Evolutionary conservation across 2,797 vertebrate species (phyloP).

Genomic region (Onychomys arenicola): DNA sequence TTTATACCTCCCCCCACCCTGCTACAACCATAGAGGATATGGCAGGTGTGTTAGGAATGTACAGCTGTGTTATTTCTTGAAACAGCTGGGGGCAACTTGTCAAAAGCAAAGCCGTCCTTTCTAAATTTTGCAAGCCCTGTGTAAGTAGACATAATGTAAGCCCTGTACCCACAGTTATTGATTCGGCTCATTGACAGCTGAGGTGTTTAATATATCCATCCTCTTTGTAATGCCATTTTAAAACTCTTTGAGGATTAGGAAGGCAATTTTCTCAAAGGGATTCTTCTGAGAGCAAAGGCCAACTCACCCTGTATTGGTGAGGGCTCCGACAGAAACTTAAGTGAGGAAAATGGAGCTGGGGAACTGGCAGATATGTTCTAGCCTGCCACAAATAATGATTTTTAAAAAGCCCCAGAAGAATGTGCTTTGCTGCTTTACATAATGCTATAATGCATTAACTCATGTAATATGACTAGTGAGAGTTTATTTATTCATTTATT

Average conservation of each 20-base stretch:
- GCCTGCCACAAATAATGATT: slow-evolving; percentile 79
- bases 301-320: slow-evolving; percentile 28
- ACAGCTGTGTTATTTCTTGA: slow-evolving; percentile 69
- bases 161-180: slow-evolving; percentile 69
- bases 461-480: slow-evolving; percentile 70
- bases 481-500: slow-evolving; percentile 82
- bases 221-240: slow-evolving; percentile 31
- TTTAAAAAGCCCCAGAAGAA: slow-evolving; percentile 78
- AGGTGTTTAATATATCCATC: slow-evolving; percentile 67
- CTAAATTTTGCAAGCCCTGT: slow-evolving; percentile 72
- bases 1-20: accelerated
- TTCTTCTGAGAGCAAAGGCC: slow-evolving; percentile 72
- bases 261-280: slow-evolving; percentile 67
- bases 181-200: slow-evolving; percentile 75
- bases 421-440: slow-evolving; percentile 74
- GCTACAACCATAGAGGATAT: background rate
- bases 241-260: slow-evolving; percentile 69
- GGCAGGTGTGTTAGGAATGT: background rate
- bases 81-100: slow-evolving; percentile 73
- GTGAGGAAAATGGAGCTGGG: slow-evolving; percentile 53
- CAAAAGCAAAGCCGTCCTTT: slow-evolving; percentile 72
- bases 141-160: slow-evolving; percentile 74
- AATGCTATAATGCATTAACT: slow-evolving; percentile 73
- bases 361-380: slow-evolving; percentile 63
- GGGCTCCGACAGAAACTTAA: slow-evolving; percentile 41